Evolutionary conservation across 1,140 invertebrate species (phyloP).

Genomic region (Archivesica marissinica): DNA sequence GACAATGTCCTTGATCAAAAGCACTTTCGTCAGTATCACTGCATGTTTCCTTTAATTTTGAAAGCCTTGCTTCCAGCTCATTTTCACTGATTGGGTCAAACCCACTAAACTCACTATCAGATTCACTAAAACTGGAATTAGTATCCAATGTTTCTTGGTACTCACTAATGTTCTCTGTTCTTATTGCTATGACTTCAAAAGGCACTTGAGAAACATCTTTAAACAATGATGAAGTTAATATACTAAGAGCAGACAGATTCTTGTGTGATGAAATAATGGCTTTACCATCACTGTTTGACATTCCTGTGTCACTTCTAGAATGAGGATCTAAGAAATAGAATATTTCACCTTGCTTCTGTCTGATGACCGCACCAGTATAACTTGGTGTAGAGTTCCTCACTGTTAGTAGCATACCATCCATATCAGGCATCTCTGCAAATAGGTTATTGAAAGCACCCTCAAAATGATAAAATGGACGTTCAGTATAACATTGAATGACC

Average conservation of each 20-base stretch:
- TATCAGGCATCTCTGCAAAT: not conserved
- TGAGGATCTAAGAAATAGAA: not conserved
- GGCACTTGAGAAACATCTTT: not conserved
- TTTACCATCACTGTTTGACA: not conserved
- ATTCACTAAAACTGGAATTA: no score
- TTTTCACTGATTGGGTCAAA: not conserved
- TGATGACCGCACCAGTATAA: not conserved
- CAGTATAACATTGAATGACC: not conserved
- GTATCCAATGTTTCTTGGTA: no score
- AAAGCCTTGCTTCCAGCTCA: not conserved
- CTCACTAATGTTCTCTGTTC: no score
- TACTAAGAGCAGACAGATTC: not conserved
- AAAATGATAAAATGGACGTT: not conserved
- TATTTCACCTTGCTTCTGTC: not conserved
- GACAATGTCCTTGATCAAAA: no score
- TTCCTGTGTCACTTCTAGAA: not conserved
- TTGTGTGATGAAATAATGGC: not conserved
- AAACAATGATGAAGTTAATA: not conserved
- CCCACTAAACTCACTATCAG: not conserved
- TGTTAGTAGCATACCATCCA: not conserved
- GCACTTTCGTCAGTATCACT: no score
- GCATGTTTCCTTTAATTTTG: not conserved
- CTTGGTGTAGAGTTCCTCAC: not conserved
- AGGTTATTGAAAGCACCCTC: not conserved
- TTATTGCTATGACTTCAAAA: conserved; percentile 2